Evolutionary conservation across 1,140 invertebrate species (phyloP), one percentile per base, ranked within the genome.

Genomic region (Drosophila parabipectinata): DNA sequence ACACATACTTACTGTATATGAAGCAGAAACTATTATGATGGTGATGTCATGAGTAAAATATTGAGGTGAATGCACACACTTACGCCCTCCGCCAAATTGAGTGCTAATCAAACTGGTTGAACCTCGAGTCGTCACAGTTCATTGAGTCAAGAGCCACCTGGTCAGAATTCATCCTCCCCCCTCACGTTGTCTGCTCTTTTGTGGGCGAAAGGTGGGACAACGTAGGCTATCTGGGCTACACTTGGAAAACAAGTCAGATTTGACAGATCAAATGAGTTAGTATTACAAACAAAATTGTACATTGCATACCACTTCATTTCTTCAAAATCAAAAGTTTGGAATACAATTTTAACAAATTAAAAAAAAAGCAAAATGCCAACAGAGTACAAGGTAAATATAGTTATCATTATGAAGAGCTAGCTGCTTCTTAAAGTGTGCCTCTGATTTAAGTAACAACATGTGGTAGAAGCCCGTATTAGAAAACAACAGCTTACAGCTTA

Each of bases 21-120:
- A 32, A 8, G 37, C 26, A 56, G 44, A 21, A 64, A 56, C 60
- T 75, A 69, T 79, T 79, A 82, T 88, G 60, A 51, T 73, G 69
- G 56, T 72, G 63, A 83, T 77, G 67, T 83, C 79, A 83, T 64
- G 72, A 79, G 66, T 77, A 61, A 83, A 79, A 74, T 72, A 74
- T 83, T 77, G 79, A 88, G 84, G 79, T 79, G 79, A 88, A 62
- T 58, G 57, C 69, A 57, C 77, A 75, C 74, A 68, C 78, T 71
- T 77, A 61, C 69, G 58, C 55, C 48, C 58, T 12, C 55, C 45
- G 30, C 51, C 44, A 32, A 66, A 64, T 82, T 52, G 52, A 58
- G 51, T 67, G 55, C 72, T 88, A 79, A 88, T 77, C 67, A 69
- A 72, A 74, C 76, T 77, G 73, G 79, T 64, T 72, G 59, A 69